phyloP scores from a whole-genome alignment of 2,113 vertebrate genomes.

The Canis aureus region DNA sequence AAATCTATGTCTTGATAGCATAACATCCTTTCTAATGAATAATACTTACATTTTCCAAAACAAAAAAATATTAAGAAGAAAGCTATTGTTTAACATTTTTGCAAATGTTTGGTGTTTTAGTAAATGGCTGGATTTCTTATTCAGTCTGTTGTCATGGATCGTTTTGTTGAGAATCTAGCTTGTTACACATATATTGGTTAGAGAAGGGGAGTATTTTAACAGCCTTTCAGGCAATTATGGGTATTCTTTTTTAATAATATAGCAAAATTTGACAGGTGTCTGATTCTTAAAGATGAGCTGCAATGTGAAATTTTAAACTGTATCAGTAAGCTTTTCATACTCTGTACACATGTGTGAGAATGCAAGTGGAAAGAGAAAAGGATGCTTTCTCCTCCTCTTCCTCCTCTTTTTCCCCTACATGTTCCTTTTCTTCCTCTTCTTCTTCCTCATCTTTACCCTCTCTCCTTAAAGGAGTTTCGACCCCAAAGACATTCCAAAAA shows the following conservation, averaged over 20 bases:
- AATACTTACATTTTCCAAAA: not conserved
- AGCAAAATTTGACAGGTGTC: not conserved
- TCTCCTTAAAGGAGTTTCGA: not conserved
- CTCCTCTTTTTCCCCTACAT: no score
- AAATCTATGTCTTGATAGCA: not conserved
- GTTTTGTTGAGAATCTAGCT: constrained; percentile 10
- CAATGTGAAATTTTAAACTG: not conserved
- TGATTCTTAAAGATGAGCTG: not conserved
- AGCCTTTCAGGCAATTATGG: not conserved
- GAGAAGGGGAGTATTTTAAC: not conserved
- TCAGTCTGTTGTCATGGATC: not conserved
- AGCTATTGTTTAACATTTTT: not conserved
- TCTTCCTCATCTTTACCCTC: not conserved
- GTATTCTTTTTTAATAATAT: not conserved
- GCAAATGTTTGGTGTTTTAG: not conserved
- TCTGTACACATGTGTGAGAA: not conserved
- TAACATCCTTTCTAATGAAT: not conserved
- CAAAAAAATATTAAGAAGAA: not conserved
- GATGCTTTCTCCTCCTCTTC: rapidly evolving
- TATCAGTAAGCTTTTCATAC: not conserved
- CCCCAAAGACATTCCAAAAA: not conserved
- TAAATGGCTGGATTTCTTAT: not conserved
- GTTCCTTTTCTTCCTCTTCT: not conserved
- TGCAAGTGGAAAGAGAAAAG: not conserved
- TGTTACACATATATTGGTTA: not conserved